A percentile compares a stretch with the other conserved stretches of the same genome.
Conservation (phyloP, 2,888 invertebrate genomes). For the Idaea biselata region DNA sequence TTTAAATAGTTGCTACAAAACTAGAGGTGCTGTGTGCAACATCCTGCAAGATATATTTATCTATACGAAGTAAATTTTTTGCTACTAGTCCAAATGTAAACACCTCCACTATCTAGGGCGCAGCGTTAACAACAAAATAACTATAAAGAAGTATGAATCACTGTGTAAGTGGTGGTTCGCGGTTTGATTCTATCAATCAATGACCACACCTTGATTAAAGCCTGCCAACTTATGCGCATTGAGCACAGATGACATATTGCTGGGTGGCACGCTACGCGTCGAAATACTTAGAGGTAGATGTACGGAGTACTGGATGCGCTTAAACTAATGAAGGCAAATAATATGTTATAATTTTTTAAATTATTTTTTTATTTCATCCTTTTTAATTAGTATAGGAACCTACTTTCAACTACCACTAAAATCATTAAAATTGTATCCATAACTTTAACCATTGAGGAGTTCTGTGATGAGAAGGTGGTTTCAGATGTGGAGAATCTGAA, state of each 20-base stretch:
- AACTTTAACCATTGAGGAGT: too few relatives aligned
- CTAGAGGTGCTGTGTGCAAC: too few relatives aligned
- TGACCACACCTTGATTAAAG: constrained; percentile 74
- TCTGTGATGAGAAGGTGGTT: too few relatives aligned
- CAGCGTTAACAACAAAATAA: background rate
- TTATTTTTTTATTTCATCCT: background rate
- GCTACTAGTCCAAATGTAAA: background rate
- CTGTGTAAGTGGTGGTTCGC: constrained; percentile 9
- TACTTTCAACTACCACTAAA: too few relatives aligned
- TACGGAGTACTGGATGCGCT: constrained; percentile 14
- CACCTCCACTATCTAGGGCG: background rate
- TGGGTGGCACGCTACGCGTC: constrained; percentile 51
- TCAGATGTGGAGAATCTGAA: too few relatives aligned
- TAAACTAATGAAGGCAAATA: background rate
- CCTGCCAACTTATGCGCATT: constrained; percentile 64
- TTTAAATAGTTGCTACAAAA: too few relatives aligned
- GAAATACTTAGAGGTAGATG: constrained; percentile 6
- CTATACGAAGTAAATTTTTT: background rate
- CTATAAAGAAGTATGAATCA: background rate
- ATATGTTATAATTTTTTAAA: background rate
- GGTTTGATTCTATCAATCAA: constrained; percentile 70
- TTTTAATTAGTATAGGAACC: too few relatives aligned
- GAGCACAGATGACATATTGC: constrained; percentile 71
- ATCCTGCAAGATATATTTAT: too few relatives aligned
- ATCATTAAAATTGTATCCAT: too few relatives aligned